Conservation (phyloP, 2,113 vertebrate genomes). For the chimpanzee (Pan troglodytes) region NHGRI_mPanTro3-v2.1_pri NC_072398.2:13371001-13371500, state of each 20-base stretch:
- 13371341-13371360: not conserved
- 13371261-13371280: not conserved
- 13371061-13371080: not conserved
- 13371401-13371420: not conserved
- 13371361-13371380: not conserved
- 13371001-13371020: not conserved
- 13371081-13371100: not conserved
- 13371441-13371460: not conserved
- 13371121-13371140: not conserved
- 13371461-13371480: not conserved
- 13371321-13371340: not conserved
- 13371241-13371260: not conserved
- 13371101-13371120: not conserved
- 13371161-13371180: not conserved
- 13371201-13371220: not conserved
- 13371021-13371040: not conserved
- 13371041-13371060: not conserved
- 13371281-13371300: not conserved
- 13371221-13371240: not conserved
- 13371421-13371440: slow-evolving; percentile 11
- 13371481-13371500: not conserved
- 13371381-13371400: not conserved
- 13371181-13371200: not conserved
- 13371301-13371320: not conserved
- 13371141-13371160: not conserved